Percentiles rank a stretch among this genome's conserved stretches.
These are phyloP conservation scores for Hyperoodon ampullatus DNA, from an alignment of 2,113 vertebrate species.

Conservation along the genomic window DNA sequence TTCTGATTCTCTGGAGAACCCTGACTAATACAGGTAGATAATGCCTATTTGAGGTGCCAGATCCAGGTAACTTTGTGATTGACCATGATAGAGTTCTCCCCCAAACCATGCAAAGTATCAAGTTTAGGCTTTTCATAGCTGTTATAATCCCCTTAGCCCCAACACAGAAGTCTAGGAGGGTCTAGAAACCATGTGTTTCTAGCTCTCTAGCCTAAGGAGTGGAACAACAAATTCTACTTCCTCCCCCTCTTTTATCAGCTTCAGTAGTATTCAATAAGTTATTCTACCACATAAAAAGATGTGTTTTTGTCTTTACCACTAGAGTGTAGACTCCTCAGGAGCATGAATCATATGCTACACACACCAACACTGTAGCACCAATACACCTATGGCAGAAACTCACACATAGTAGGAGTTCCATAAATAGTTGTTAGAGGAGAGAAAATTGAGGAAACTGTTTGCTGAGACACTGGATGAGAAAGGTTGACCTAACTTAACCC, in stretches of 20 bases:
- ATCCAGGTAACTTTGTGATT: background rate
- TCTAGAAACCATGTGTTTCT: background rate
- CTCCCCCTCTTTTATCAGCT: background rate
- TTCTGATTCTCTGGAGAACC: background rate
- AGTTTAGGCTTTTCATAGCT: background rate
- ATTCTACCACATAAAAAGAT: background rate
- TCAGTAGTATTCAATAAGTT: background rate
- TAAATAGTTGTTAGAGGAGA: background rate
- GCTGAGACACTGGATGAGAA: background rate
- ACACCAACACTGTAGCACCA: background rate
- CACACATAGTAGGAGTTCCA: background rate
- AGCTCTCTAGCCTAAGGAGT: background rate
- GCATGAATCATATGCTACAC: background rate
- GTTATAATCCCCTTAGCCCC: background rate
- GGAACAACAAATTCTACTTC: background rate
- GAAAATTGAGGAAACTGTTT: background rate
- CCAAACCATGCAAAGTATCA: background rate
- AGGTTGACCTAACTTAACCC: conserved; percentile 49
- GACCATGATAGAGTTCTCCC: background rate
- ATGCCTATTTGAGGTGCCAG: background rate
- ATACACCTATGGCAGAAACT: background rate
- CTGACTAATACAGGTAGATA: background rate
- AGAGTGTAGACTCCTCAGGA: background rate
- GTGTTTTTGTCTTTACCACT: background rate
- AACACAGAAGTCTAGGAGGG: background rate